Conservation (phyloP, 2,113 vertebrate genomes). For the Manacus vitellinus region DNA sequence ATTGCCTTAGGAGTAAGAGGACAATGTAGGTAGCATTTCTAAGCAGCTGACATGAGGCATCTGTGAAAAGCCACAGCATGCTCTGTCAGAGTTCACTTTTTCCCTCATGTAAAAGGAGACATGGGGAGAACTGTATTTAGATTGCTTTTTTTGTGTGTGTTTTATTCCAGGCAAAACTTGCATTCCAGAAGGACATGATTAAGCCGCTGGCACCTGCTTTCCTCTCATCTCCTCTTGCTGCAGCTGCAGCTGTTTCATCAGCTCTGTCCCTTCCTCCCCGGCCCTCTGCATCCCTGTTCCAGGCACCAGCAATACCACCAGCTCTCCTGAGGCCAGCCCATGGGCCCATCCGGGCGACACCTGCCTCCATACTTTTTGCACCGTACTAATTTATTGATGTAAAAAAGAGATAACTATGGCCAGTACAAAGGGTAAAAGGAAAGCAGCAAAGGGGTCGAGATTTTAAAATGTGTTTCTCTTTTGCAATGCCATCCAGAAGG, state of each 20-base stretch:
- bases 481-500: neutral
- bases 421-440: conserved; percentile 34
- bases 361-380: conserved; percentile 89
- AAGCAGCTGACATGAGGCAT: neutral
- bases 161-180: conserved; percentile 83
- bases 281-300: conserved; percentile 84
- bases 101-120: neutral
- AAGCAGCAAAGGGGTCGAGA: neutral
- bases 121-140: neutral
- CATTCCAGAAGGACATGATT: conserved; percentile 88
- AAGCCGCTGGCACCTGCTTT: conserved; percentile 89
- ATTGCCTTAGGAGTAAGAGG: neutral
- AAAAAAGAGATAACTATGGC: neutral
- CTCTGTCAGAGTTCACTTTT: neutral
- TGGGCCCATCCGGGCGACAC: conserved; percentile 87
- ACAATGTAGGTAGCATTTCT: neutral
- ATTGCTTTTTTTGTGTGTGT: neutral
- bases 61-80: neutral
- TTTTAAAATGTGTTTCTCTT: conserved; percentile 27
- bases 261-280: conserved; percentile 87
- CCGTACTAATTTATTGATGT: conserved; percentile 79
- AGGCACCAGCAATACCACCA: conserved; percentile 78
- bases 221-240: conserved; percentile 83
- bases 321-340: conserved; percentile 89
- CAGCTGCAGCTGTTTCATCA: conserved; percentile 74